Base-by-base conservation (phyloP, 2,888 invertebrate species). In the Vesta saturnalis region DNA sequence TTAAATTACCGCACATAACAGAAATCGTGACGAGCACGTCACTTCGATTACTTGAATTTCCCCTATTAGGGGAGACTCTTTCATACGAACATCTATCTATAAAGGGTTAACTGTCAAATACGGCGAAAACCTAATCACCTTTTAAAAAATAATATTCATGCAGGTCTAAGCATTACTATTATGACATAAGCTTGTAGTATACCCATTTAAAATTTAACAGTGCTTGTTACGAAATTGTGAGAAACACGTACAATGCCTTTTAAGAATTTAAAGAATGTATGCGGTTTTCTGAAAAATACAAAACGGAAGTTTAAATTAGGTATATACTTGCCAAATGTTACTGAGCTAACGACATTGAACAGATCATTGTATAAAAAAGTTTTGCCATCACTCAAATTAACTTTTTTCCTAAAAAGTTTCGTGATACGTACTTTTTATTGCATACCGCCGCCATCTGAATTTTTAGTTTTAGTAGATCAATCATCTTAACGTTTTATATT, bases 21-120 rank as follows among this genome's bases (percentile, higher is more conserved):
- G 54, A 54, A 22, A 14, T 54, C 54, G 23, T 54, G 19, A 54
- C 22, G 54, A 22, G 12, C 39, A 54, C 22, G 21, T 54, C 54
- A 19, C 21, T 54, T 22, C 22, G 23, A 54, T 22, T 21, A 22
- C 54, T 54, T 21, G n/a, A 22, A 21, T 54, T 12, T 54, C 57
- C 57, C 57, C 19, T 35, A 39, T 57, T 1, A 10, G 19, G 57
- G 15, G 39, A 39, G 57, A 12, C 15, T 35, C 57, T 57, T 19
- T 57, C 19, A 57, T 18, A 15, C 30, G 35, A 56, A 10, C 35
- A 23, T 15, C 16, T n/a, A n/a, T n/a, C n/a, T 16, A 8, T 15
- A 16, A 43, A 39, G 57, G 57, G 57, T 57, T 57, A 57, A 57
- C 57, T 57, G 35, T 57, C 16, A 57, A 39, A 19, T 39, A 57